Evolutionary conservation across 2,113 vertebrate species (phyloP), one percentile per base, ranked within the genome.

Genomic region (Paratilapia polleni): DNA sequence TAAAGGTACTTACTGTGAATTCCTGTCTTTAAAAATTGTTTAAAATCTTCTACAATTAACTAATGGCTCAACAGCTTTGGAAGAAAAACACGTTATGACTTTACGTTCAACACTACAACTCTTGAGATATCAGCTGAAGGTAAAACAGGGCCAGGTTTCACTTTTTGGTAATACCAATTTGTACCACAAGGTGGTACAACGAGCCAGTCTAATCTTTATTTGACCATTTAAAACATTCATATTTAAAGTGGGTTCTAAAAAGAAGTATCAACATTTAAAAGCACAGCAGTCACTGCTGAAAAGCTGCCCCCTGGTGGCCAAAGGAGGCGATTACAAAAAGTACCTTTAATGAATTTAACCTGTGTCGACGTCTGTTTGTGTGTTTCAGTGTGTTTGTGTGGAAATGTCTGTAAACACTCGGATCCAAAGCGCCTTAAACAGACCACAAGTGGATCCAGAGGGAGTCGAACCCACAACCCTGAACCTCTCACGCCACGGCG

Each of bases 331-430:
- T 7, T 3, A 43, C 63, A 49, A 43, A 47, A 68, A 19, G 1
- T 68, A 47, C 41, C 15, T 49, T 26, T 0, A 47, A 47, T 47
- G 49, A 54, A 19, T 11, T 56, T 56, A 56, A 57, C n/a, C 54
- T 22, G 54, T 78, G 52, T 60, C 2, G 6, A 6, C 2, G 5
- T 74, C 5, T 1, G 4, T 87, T 12, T 61, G 7, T 79, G 28
- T 62, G 75, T 78, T 78, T 68, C 88, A 97, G 97, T 28, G 95
- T 98, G 9, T 97, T 98, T 58, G 96, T 98, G 20, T 97, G 97
- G 97, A 95, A 95, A 83, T 97, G 97, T 61, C 93, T 90, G 79
- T 93, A 54, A 89, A 22, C 24, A 4, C 58, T 80, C 38, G 81
- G n/a, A 59, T 49, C 58, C 31, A 62, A 78, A 88, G 82, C 86